Evolutionary conservation across 2,113 vertebrate genomes (phyloP), one percentile per base, ranked within the genome.

Genomic region (Stercorarius parasiticus): DNA sequence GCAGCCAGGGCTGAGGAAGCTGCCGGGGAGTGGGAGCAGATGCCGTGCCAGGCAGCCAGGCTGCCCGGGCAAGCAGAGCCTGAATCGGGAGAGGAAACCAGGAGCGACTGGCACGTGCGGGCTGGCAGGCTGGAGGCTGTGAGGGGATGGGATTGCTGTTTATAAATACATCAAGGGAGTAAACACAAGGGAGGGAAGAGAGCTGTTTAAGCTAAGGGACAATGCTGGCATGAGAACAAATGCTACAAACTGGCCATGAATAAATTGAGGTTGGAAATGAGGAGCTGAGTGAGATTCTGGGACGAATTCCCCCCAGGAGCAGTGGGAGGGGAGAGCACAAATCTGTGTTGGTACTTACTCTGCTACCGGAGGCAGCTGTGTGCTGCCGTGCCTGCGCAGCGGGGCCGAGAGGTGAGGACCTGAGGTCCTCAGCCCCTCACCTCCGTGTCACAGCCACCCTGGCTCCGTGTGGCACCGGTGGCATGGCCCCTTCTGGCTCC

Each of bases 131-230:
- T 96, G 87, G 71, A 96, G 82, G 62, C 95, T 95, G 70, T 1
- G 4, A 95, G 87, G 49, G 70, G 74, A 94, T 96, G 81, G 95
- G 74, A 96, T 91, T 96, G 90, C 92, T 95, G 96, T 96, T 94
- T 94, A 96, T 96, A 97, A 95, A 96, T 96, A 97, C 84, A 93
- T 97, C 95, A 96, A 96, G 84, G 82, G 84, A 97, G 93, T 94
- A 96, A 96, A 96, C 95, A 96, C 95, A 91, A 91, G 87, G 95
- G 84, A 95, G 93, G 92, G 64, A 94, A 93, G 78, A 94, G 95
- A 97, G 92, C 95, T 97, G 53, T 96, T 96, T 95, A 86, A 96
- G 90, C 95, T 85, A 56, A 91, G 96, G 95, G 96, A 93, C 96
- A 97, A 96, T 87, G 87, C 95, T 97, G 96, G 96, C 95, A 64